Evolutionary conservation across 2,113 vertebrate species (phyloP).

Genomic region (Heteronetta atricapilla): DNA sequence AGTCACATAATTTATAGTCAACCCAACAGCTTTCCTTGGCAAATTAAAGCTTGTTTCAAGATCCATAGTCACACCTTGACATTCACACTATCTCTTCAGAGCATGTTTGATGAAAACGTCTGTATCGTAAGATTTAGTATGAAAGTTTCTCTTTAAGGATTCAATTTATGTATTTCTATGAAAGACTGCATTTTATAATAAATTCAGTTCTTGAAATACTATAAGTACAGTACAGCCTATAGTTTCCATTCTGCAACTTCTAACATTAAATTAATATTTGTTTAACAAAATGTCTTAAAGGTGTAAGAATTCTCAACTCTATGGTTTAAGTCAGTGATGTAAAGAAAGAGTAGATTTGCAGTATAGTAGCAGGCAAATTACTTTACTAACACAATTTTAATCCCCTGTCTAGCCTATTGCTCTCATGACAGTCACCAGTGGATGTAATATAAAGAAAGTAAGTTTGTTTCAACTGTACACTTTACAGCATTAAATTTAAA

Average conservation of each 20-base stretch:
- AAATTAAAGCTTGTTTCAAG: neutral
- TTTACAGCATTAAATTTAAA: slow-evolving; percentile 11
- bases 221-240: neutral
- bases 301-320: slow-evolving; percentile 33
- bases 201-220: neutral
- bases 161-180: neutral
- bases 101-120: neutral
- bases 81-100: neutral
- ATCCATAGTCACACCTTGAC: neutral
- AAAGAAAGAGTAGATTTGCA: neutral
- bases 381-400: slow-evolving; percentile 42
- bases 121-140: neutral
- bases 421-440: slow-evolving; percentile 26
- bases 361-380: slow-evolving; percentile 21
- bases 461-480: neutral
- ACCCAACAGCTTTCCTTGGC: neutral
- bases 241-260: slow-evolving; percentile 48
- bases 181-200: neutral
- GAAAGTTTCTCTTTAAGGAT: neutral
- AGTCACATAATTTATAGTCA: neutral
- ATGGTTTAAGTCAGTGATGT: neutral
- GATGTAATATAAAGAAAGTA: neutral
- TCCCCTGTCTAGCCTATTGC: slow-evolving; percentile 27
- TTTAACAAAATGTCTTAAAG: slow-evolving; percentile 10
- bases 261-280: slow-evolving; percentile 34